These are phyloP conservation scores for Prionace glauca DNA, from an alignment of 2,797 vertebrate species.

Conservation along the genomic window DNA sequence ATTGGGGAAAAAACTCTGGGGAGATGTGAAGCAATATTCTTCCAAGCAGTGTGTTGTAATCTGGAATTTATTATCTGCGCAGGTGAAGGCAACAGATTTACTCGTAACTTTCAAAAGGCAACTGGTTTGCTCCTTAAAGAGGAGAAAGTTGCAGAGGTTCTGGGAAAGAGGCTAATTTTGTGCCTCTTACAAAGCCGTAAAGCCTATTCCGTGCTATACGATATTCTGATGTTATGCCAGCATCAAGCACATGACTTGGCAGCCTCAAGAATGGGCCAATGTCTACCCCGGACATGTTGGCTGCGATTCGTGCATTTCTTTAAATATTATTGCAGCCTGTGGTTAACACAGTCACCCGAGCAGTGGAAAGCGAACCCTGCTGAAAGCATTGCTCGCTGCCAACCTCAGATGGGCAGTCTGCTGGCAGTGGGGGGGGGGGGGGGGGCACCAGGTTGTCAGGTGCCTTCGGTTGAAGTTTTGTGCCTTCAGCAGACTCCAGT, in stretches of 20 bases:
- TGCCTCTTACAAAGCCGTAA: background rate
- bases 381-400: background rate
- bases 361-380: background rate
- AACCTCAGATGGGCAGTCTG: background rate
- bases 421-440: background rate
- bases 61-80: background rate
- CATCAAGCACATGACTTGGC: slow-evolving; percentile 2
- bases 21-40: background rate
- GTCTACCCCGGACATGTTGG: background rate
- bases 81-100: background rate
- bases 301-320: background rate
- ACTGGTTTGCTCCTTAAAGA: background rate
- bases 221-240: background rate
- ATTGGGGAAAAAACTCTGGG: background rate
- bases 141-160: background rate
- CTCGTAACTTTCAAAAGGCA: background rate
- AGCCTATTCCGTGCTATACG: background rate
- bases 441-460: too few relatives aligned
- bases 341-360: background rate
- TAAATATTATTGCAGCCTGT: slow-evolving; percentile 27
- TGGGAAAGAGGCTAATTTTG: background rate
- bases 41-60: background rate
- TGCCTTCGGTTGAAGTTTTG: background rate
- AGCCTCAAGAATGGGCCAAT: background rate
- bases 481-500: background rate